Base-by-base conservation (phyloP, 2,113 vertebrate species). In the Apteryx owenii region DNA sequence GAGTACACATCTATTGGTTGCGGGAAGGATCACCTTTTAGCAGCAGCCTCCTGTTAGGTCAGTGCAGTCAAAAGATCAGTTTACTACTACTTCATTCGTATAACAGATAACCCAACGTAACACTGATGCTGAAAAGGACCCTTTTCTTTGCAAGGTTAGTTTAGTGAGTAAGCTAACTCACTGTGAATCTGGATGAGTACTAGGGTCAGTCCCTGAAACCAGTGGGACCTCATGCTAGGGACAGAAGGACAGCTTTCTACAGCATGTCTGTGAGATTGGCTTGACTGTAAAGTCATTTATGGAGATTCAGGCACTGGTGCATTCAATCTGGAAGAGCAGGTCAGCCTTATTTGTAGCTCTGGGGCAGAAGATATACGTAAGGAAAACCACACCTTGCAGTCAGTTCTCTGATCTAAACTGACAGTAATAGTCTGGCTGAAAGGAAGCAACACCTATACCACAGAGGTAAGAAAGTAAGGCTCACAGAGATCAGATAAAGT, bases 301-400 rank as follows among this genome's bases (percentile, higher is more conserved):
- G 7, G 3, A 72, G 61, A 48, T 71, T 88, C 7, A 88, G 31
- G 33, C 28, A n/a, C 23, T 42, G 36, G 36, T 38, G 73, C 89
- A 82, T 46, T 64, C 50, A 73, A 51, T 29, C 20, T 21, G 54
- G 66, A 69, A 76, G 81, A 53, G 50, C 18, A 54, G 50, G 44
- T 81, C 78, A 93, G 50, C 58, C 28, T 60, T 68, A 82, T 66
- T 50, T 80, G 60, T 89, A 89, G 60, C 68, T 80, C 64, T 46
- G 53, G 89, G 85, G 60, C 60, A 89, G 66, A 58, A 81, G 62
- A 65, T 10, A 3, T 3, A 36, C 11, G 23, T 61, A 33, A 92
- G 68, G 12, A 44, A 23, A 85, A 21, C 46, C 17, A 5, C 29
- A 54, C 14, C 19, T 36, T 20, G 31, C 25, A 10, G 36, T 29